These are phyloP conservation scores for Torymus auratus DNA, from an alignment of 2,888 invertebrate species.

Conservation along the genomic window DNA sequence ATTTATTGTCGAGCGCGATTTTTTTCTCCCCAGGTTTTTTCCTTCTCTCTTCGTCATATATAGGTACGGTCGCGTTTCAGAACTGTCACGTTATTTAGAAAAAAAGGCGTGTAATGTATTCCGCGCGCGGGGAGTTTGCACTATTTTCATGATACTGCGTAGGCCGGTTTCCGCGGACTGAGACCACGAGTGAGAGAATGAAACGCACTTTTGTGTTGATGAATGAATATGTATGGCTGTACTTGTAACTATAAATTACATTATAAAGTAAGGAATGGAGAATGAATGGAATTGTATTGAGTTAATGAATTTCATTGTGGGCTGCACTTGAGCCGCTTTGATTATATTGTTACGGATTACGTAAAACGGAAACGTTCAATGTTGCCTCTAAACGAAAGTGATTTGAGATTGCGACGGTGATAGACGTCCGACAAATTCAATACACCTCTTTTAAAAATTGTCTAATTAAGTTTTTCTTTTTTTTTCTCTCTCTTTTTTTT, in stretches of 20 bases:
- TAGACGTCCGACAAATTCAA: slow-evolving; percentile 9
- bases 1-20: no score
- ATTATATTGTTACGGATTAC: slow-evolving; percentile 42
- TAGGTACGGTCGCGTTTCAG: no score
- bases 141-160: neutral
- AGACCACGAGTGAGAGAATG: neutral
- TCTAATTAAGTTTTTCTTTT: neutral
- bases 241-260: neutral
- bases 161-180: no score
- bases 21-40: no score
- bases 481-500: no score
- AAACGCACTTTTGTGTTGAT: neutral
- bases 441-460: neutral
- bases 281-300: slow-evolving; percentile 22
- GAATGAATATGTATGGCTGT: slow-evolving; percentile 29
- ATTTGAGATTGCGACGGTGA: slow-evolving; percentile 30
- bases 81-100: no score
- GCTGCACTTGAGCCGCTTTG: slow-evolving; percentile 23
- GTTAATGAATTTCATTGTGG: slow-evolving; percentile 34
- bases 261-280: slow-evolving; percentile 8
- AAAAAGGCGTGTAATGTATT: no score
- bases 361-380: slow-evolving; percentile 52
- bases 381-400: slow-evolving; percentile 37
- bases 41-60: no score
- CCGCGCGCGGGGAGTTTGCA: slow-evolving; percentile 2